A percentile compares a stretch with the other conserved stretches of the same genome.
Conservation (phyloP, 2,797 vertebrate species). For the Steatocranus sp. region DNA sequence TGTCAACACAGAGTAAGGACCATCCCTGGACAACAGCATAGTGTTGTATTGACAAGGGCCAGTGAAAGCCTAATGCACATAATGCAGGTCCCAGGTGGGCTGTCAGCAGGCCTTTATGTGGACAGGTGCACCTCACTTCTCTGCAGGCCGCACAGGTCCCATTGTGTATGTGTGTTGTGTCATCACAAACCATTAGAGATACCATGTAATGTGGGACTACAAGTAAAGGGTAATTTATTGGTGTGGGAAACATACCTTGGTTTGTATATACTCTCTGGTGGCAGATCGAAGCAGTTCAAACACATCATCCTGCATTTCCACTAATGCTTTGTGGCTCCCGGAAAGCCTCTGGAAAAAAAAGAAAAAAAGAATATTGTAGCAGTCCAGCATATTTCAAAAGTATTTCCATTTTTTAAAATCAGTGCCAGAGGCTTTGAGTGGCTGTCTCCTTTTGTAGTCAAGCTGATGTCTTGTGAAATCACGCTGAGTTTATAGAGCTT, state of each 20-base stretch:
- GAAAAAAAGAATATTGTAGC: background rate
- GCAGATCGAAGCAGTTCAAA: constrained; percentile 84
- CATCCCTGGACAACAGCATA: constrained; percentile 37
- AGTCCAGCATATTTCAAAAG: background rate
- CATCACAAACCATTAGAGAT: background rate
- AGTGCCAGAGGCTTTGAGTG: background rate
- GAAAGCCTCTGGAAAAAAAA: constrained; percentile 91
- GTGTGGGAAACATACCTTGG: constrained; percentile 77
- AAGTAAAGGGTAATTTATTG: background rate
- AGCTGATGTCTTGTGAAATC: background rate
- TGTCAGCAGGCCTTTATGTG: constrained; percentile 56
- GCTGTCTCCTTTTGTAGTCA: background rate
- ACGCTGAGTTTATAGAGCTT: background rate
- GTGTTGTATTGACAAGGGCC: constrained; percentile 39
- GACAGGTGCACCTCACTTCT: constrained; percentile 42
- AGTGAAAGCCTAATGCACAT: constrained; percentile 61
- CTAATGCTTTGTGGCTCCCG: constrained; percentile 93
- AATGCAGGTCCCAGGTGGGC: constrained; percentile 60
- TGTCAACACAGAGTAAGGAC: constrained; percentile 49
- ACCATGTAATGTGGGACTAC: background rate
- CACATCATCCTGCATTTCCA: constrained; percentile 96
- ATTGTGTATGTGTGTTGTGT: constrained; percentile 22
- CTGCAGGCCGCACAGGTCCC: constrained; percentile 10
- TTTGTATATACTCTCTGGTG: constrained; percentile 80
- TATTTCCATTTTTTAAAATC: background rate